These are phyloP conservation scores for Watsonalla cultraria DNA, from an alignment of 2,888 invertebrate species.

Conservation along the genomic window DNA sequence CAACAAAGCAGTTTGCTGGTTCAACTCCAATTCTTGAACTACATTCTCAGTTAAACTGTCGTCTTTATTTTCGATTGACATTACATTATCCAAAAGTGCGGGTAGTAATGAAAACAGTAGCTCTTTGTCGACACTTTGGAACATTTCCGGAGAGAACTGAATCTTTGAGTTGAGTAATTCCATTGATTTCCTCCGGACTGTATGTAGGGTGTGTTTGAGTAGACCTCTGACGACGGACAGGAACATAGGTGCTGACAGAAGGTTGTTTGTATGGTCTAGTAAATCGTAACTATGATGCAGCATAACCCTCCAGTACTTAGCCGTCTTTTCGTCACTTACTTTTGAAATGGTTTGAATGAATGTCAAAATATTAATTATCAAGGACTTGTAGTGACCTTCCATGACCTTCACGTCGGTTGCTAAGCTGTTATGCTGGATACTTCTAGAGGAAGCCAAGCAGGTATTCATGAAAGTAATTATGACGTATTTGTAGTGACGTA, in stretches of 20 bases:
- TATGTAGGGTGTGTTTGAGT: slow-evolving; percentile 82
- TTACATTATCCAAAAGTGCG: slow-evolving; percentile 79
- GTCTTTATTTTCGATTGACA: slow-evolving; percentile 65
- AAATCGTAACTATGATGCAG: slow-evolving; percentile 88
- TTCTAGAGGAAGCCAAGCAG: slow-evolving; percentile 82
- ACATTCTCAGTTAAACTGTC: slow-evolving; percentile 41
- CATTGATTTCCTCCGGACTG: slow-evolving; percentile 88
- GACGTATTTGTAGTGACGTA: slow-evolving; percentile 91
- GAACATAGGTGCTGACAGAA: slow-evolving; percentile 89
- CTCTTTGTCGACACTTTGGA: slow-evolving; percentile 68
- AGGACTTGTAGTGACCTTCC: slow-evolving; percentile 81
- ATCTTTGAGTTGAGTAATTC: slow-evolving; percentile 92
- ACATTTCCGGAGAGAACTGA: slow-evolving; percentile 81
- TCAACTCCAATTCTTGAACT: slow-evolving; percentile 80
- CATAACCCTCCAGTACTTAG: slow-evolving; percentile 91
- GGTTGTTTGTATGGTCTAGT: slow-evolving; percentile 87
- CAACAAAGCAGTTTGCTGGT: slow-evolving; percentile 90
- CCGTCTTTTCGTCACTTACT: slow-evolving; percentile 79
- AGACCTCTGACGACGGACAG: slow-evolving; percentile 87
- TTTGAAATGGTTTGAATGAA: slow-evolving; percentile 83
- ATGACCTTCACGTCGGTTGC: slow-evolving; percentile 69
- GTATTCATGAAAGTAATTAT: slow-evolving; percentile 85
- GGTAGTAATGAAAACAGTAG: slow-evolving; percentile 80
- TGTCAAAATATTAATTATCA: slow-evolving; percentile 83
- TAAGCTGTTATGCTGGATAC: slow-evolving; percentile 82